A percentile compares a stretch with the other conserved stretches of the same genome.
Evolutionary conservation across 2,797 vertebrate genomes (phyloP).

Genomic region (Poeciliopsis paucimaculata): DNA sequence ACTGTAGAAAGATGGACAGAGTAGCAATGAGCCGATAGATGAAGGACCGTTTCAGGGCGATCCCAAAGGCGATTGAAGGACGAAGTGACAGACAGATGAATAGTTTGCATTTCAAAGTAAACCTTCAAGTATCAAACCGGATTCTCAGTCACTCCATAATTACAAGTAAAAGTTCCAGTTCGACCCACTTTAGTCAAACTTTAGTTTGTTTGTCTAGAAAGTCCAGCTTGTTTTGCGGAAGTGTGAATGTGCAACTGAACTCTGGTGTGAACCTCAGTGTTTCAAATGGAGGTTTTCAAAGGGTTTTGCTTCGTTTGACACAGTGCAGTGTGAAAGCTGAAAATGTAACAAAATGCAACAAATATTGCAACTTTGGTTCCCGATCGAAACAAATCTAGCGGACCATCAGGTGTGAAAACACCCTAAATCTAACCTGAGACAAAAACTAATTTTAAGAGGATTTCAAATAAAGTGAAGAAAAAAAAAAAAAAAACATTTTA

Average conservation of each 20-base stretch:
- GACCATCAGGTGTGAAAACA: background rate
- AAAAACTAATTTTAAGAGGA: slow-evolving; percentile 5
- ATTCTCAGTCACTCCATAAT: background rate
- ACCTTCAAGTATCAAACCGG: background rate
- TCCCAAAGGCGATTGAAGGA: background rate
- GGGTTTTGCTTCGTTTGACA: too few relatives aligned
- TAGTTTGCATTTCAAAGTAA: background rate
- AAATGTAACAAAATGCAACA: too few relatives aligned
- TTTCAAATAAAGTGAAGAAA: background rate
- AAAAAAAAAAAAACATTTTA: background rate
- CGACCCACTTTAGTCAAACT: too few relatives aligned
- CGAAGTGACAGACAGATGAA: background rate
- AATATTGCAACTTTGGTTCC: too few relatives aligned
- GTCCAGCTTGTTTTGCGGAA: too few relatives aligned
- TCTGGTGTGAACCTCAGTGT: too few relatives aligned
- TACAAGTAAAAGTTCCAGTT: background rate
- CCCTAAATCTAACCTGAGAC: background rate
- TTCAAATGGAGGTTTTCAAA: too few relatives aligned
- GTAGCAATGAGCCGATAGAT: background rate
- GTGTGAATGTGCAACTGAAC: too few relatives aligned
- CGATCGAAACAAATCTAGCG: too few relatives aligned
- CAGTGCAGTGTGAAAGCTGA: too few relatives aligned
- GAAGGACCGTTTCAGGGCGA: background rate
- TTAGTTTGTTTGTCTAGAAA: too few relatives aligned
- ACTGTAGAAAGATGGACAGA: background rate